A percentile compares a stretch with the other conserved stretches of the same genome.
These are phyloP conservation scores for Chaetorhynchus papuensis DNA, from an alignment of 2,113 vertebrate genomes.

Conservation along the genomic window DNA sequence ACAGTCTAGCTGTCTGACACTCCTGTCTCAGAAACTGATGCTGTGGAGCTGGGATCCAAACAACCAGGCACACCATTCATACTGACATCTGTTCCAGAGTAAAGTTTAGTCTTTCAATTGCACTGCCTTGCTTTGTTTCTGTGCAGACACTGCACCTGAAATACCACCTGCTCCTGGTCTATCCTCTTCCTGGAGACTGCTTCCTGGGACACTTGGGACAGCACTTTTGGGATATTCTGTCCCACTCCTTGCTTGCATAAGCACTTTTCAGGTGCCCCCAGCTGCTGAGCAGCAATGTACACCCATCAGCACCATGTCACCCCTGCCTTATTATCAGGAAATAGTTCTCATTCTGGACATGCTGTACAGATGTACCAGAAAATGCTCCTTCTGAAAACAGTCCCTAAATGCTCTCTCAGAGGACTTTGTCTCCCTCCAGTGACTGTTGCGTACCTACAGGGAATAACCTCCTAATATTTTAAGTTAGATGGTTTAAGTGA, in stretches of 20 bases:
- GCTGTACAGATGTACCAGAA: rapidly evolving
- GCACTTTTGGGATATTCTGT: background rate
- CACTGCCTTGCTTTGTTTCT: background rate
- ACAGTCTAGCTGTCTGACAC: background rate
- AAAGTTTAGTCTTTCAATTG: background rate
- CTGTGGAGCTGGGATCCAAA: background rate
- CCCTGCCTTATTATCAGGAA: background rate
- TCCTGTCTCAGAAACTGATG: background rate
- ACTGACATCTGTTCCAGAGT: background rate
- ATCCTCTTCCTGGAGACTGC: background rate
- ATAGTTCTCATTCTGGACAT: background rate
- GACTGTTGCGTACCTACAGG: background rate
- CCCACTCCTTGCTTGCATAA: background rate
- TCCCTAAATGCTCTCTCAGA: background rate
- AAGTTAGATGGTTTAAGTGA: background rate
- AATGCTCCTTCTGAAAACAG: background rate
- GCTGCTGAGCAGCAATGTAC: rapidly evolving
- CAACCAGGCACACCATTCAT: background rate
- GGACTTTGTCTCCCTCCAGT: constrained; percentile 30
- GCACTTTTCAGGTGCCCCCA: background rate
- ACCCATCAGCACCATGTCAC: rapidly evolving
- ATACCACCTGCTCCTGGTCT: background rate
- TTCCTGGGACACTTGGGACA: background rate
- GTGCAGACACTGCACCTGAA: rapidly evolving
- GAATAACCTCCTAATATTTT: background rate